Evolutionary conservation across 2,888 invertebrate species (phyloP).

Genomic region (Phengaris alcon): DNA sequence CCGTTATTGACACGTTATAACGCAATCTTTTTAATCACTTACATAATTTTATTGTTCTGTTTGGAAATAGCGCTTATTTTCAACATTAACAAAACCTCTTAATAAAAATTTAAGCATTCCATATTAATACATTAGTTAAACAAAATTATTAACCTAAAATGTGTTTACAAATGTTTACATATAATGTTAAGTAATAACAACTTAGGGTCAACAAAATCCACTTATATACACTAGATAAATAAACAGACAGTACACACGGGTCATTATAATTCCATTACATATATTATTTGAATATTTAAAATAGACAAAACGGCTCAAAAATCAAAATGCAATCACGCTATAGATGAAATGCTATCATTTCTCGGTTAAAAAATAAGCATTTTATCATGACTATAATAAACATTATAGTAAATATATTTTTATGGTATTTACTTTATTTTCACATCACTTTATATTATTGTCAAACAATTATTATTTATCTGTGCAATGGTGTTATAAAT

Average conservation of each 20-base stretch:
- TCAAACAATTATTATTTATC: neutral
- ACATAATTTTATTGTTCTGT: neutral
- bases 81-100: constrained; percentile 28
- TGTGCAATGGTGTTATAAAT: neutral
- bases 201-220: constrained; percentile 64
- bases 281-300: constrained; percentile 29
- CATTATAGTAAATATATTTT: neutral
- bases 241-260: constrained; percentile 38
- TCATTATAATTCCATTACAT: constrained; percentile 32
- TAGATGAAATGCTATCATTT: constrained; percentile 38
- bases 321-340: constrained; percentile 38
- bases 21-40: constrained; percentile 48
- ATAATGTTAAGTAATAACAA: constrained; percentile 57
- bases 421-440: neutral
- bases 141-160: constrained; percentile 51
- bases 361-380: constrained; percentile 28
- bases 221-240: constrained; percentile 66
- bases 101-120: constrained; percentile 46
- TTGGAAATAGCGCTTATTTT: constrained; percentile 19
- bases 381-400: constrained; percentile 29
- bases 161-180: constrained; percentile 53
- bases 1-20: constrained; percentile 67
- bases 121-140: constrained; percentile 58
- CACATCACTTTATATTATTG: neutral
- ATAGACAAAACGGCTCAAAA: constrained; percentile 34